These are phyloP conservation scores for Tetramorium bicarinatum DNA, from an alignment of 2,888 invertebrate genomes.

Conservation along the genomic window DNA sequence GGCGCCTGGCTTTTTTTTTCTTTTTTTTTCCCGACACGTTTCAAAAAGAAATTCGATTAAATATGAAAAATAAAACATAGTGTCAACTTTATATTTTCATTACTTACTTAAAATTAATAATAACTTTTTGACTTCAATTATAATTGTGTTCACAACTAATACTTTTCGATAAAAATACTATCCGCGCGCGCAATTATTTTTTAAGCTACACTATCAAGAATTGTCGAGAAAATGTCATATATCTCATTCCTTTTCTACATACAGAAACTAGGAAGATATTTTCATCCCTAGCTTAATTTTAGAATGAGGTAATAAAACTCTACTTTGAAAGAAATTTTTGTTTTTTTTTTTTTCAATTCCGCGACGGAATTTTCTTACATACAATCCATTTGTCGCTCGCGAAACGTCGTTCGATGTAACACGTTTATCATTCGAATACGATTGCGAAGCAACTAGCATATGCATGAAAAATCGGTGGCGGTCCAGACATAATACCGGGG, in stretches of 20 bases:
- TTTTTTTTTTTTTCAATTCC: neutral
- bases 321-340: neutral
- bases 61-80: neutral
- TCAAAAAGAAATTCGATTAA: neutral
- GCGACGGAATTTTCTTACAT: neutral
- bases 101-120: neutral
- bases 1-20: too few relatives aligned
- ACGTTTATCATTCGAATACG: slow-evolving; percentile 62
- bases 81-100: neutral
- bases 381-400: neutral
- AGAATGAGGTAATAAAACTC: neutral
- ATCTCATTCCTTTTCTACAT: neutral
- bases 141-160: neutral
- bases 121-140: neutral
- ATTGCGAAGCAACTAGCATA: slow-evolving; percentile 54
- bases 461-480: slow-evolving; percentile 36
- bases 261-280: neutral
- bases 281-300: neutral
- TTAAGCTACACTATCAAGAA: neutral
- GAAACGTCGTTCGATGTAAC: slow-evolving; percentile 53
- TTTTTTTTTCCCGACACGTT: too few relatives aligned
- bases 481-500: slow-evolving; percentile 62
- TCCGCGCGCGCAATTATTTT: neutral
- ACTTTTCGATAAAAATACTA: neutral
- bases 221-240: neutral